A percentile compares a stretch with the other conserved stretches of the same genome.
Evolutionary conservation across 2,888 invertebrate species (phyloP).

Genomic region (Aspidapion aeneum): DNA sequence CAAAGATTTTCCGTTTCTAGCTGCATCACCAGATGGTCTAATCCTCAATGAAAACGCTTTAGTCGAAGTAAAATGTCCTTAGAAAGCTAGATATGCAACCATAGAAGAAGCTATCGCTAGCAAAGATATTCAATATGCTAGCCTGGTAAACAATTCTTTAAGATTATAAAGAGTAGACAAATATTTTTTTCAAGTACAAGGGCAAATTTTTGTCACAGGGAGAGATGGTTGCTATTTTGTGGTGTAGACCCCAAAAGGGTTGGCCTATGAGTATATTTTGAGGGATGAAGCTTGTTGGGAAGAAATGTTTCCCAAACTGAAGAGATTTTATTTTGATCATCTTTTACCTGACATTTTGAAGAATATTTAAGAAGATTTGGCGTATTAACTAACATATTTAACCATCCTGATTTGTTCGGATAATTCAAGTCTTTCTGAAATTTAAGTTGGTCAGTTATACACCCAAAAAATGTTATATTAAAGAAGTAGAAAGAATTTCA

Average conservation of each 20-base stretch:
- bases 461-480: conserved; percentile 11
- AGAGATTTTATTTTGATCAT: conserved; percentile 32
- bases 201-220: conserved; percentile 32
- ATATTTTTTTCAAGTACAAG: conserved; percentile 36
- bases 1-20: conserved; percentile 29
- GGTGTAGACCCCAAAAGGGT: conserved; percentile 32
- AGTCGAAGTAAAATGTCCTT: conserved; percentile 36
- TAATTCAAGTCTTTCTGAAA: too few species aligned
- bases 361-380: too few species aligned
- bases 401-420: too few species aligned
- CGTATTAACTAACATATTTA: too few species aligned
- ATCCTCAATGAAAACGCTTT: conserved; percentile 28
- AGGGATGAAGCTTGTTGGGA: conserved; percentile 30
- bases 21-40: conserved; percentile 34
- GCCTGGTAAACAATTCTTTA: conserved; percentile 22
- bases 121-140: conserved; percentile 28
- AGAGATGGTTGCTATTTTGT: conserved; percentile 32
- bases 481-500: conserved; percentile 1
- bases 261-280: conserved; percentile 29
- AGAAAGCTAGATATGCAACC: conserved; percentile 27
- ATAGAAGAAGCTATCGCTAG: conserved; percentile 28
- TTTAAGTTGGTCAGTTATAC: conserved; percentile 16
- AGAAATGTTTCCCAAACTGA: conserved; percentile 32
- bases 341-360: conserved; percentile 28
- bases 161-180: conserved; percentile 28